Base-by-base conservation (phyloP, 2,888 invertebrate genomes). In the Mactromeris polynyma region DNA sequence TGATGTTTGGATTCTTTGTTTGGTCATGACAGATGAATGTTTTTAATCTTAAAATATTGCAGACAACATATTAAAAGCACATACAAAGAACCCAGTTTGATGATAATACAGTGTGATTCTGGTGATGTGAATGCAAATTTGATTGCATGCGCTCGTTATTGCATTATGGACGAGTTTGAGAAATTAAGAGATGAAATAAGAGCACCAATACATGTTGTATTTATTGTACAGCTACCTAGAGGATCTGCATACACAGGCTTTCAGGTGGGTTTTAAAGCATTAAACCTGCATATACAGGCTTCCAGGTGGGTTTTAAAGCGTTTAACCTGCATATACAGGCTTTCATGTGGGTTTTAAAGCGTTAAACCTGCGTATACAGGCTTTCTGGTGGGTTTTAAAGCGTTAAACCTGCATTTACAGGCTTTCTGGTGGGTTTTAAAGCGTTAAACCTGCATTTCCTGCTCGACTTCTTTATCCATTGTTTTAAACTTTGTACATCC, bases 31-130 rank as follows among this genome's bases (percentile, higher is more conserved):
- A 42, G 42, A 42, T 42, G 11, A 78, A 7, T 78, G 36, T 64
- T 31, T 9, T 40, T 26, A 7, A 4, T 14, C 19, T 6, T 26
- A 17, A 31, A 11, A n/a, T 51, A 31, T 83, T 83, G 31, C 6
- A 85, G 85, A 40, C 85, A 85, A 17, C 79, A 79, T 58, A 58
- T 85, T 33, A 46, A 58, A 19, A 58, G 58, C 7, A 42, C 77
- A 78, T 31, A 69, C 21, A 91, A 80, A 19, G 92, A 92, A 40
- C 42, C 87, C 1, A 92, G 90, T 38, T 88, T 96, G 81, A 87
- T 96, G 86, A 87, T 96, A 40, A 92, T 96, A 40, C 96, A 96
- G 91, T 96, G 96, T 93, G 96, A 96, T 84, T 93, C 94, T 81
- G 96, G 95, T 2, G 94, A 96, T 87, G 85, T 93, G 26, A 94